These are phyloP conservation scores for Micropoecilia bifurca DNA, from an alignment of 2,797 vertebrate genomes.

Conservation along the genomic window DNA sequence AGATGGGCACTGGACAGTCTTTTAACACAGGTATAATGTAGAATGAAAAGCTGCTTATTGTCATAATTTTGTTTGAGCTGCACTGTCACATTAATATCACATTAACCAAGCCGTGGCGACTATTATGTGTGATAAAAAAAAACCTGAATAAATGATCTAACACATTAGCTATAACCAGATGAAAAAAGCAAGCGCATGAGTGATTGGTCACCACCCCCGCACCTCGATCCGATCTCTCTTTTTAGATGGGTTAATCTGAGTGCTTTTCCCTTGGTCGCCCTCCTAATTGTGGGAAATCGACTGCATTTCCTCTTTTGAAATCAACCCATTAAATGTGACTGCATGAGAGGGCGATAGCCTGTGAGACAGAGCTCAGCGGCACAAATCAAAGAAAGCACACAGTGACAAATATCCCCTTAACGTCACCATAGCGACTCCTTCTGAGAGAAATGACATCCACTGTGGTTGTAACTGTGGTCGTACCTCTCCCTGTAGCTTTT, in stretches of 20 bases:
- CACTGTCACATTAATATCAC: background rate
- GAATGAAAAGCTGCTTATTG: background rate
- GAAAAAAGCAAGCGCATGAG: conserved; percentile 6
- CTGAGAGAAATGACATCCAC: background rate
- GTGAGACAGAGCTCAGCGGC: conserved; percentile 43
- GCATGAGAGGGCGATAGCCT: conserved; percentile 31
- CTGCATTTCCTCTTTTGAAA: conserved; percentile 36
- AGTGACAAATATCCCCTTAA: conserved; percentile 10
- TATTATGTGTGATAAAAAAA: background rate
- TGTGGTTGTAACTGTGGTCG: background rate
- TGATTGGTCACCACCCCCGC: conserved; percentile 5
- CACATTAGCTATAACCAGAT: conserved; percentile 1
- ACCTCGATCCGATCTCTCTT: background rate
- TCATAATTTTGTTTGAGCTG: background rate
- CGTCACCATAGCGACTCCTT: conserved; percentile 10
- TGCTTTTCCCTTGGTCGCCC: conserved; percentile 48
- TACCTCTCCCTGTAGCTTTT: background rate
- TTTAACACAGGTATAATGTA: background rate
- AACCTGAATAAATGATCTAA: conserved; percentile 8
- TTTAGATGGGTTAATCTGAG: conserved; percentile 49
- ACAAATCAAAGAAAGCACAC: conserved; percentile 35
- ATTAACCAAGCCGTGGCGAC: background rate
- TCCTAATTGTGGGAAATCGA: conserved; percentile 50
- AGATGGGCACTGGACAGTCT: background rate
- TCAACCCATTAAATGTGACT: conserved; percentile 43